Evolutionary conservation across 2,797 vertebrate genomes (phyloP).

Genomic region (Oreortyx pictus): DNA sequence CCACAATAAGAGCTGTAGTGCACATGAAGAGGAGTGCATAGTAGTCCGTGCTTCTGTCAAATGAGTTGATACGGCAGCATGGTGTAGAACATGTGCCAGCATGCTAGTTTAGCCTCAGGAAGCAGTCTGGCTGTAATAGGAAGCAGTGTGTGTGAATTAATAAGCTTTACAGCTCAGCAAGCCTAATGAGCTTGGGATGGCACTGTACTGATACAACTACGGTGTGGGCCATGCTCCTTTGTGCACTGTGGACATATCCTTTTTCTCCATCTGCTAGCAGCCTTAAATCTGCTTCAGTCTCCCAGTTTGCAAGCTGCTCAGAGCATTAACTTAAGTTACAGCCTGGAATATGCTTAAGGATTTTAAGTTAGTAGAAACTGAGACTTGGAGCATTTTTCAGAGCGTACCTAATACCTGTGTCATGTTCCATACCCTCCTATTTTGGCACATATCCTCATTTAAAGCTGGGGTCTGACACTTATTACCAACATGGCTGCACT

Average conservation of each 20-base stretch:
- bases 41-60: slow-evolving; percentile 31
- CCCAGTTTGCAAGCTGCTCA: background rate
- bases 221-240: background rate
- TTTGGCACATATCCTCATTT: background rate
- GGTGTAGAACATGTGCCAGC: slow-evolving; percentile 44
- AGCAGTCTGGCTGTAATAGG: slow-evolving; percentile 29
- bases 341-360: background rate
- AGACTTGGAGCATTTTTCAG: background rate
- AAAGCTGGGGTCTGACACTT: background rate
- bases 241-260: background rate
- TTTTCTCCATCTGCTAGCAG: slow-evolving; percentile 13
- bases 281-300: background rate
- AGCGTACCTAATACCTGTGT: background rate
- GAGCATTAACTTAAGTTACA: background rate
- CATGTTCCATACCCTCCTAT: background rate
- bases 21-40: background rate
- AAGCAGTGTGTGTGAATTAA: slow-evolving; percentile 35
- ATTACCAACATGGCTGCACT: background rate
- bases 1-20: background rate
- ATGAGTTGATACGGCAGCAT: slow-evolving; percentile 15
- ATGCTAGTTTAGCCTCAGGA: slow-evolving; percentile 42
- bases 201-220: background rate
- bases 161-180: slow-evolving; percentile 11
- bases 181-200: background rate
- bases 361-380: background rate